Conservation (phyloP, 2,113 vertebrate species). For the Thamnaconus septentrionalis region DNA sequence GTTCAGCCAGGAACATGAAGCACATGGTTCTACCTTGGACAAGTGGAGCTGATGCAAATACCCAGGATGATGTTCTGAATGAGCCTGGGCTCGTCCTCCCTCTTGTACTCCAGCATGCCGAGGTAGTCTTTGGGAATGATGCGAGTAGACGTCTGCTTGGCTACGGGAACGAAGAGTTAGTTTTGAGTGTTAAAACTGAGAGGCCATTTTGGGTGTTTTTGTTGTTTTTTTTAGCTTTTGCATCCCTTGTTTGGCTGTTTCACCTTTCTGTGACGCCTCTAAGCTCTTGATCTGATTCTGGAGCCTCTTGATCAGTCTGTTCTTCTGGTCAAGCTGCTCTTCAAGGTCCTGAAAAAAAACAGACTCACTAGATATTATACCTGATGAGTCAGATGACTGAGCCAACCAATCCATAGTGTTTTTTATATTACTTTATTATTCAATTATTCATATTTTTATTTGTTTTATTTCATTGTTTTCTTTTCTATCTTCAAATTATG, state of each 20-base stretch:
- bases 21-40: too few species aligned
- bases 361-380: not conserved
- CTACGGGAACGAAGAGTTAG: slow-evolving; percentile 60
- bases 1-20: too few species aligned
- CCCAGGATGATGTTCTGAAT: slow-evolving; percentile 88
- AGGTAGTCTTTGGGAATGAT: slow-evolving; percentile 82
- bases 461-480: too few species aligned
- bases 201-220: not conserved
- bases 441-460: too few species aligned
- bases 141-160: slow-evolving; percentile 62
- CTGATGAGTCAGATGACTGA: too few species aligned
- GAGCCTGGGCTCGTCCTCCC: slow-evolving; percentile 85
- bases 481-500: too few species aligned
- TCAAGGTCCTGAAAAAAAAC: slow-evolving; percentile 83
- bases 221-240: not conserved
- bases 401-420: too few species aligned
- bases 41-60: slow-evolving; percentile 55
- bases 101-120: slow-evolving; percentile 93
- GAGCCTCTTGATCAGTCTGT: slow-evolving; percentile 88
- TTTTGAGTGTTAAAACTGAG: not conserved
- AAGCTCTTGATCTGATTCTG: slow-evolving; percentile 88
- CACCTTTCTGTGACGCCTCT: slow-evolving; percentile 83
- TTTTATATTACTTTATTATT: too few species aligned
- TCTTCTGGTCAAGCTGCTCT: slow-evolving; percentile 89
- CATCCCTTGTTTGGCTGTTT: too few species aligned